Evolutionary conservation across 2,113 vertebrate genomes (phyloP).

Genomic region (Oryzias celebensis): DNA sequence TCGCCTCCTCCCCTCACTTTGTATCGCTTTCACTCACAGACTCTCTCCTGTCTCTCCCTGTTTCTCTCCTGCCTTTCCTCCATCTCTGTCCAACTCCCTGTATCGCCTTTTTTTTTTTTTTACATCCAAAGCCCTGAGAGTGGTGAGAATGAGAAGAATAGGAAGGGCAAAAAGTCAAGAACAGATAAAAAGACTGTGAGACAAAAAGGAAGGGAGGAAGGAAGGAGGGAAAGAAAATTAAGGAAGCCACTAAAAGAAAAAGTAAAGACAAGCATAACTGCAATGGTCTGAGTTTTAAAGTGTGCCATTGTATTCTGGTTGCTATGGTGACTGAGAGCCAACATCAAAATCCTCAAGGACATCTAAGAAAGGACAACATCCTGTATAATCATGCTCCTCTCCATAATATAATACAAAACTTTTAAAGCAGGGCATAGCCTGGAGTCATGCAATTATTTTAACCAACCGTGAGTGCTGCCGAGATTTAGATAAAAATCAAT

Average conservation of each 20-base stretch:
- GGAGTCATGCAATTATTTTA: constrained; percentile 21
- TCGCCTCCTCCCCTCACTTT: constrained; percentile 60
- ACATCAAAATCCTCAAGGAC: constrained; percentile 72
- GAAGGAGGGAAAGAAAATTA: constrained; percentile 4
- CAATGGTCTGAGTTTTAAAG: constrained; percentile 61
- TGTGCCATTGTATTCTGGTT: constrained; percentile 73
- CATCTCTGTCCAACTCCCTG: constrained; percentile 54
- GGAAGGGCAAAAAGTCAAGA: constrained; percentile 41
- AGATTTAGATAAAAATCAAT: constrained; percentile 61
- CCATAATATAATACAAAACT: constrained; percentile 52
- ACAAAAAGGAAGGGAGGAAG: constrained; percentile 1
- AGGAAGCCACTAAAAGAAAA: constrained; percentile 4
- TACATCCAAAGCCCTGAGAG: constrained; percentile 47
- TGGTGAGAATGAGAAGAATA: constrained; percentile 58
- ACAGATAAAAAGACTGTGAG: constrained; percentile 7
- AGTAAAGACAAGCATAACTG: constrained; percentile 7
- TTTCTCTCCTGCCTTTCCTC: constrained; percentile 47
- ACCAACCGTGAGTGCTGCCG: constrained; percentile 6
- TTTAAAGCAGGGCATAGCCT: constrained; percentile 4
- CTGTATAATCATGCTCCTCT: constrained; percentile 48
- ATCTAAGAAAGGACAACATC: constrained; percentile 63
- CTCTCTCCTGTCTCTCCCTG: constrained; percentile 52
- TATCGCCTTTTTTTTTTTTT: constrained; percentile 15
- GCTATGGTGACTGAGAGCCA: constrained; percentile 72
- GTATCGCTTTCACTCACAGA: constrained; percentile 67